Evolutionary conservation across 2,113 vertebrate species (phyloP), one percentile per base, ranked within the genome.

Genomic region (Elanoides forficatus): DNA sequence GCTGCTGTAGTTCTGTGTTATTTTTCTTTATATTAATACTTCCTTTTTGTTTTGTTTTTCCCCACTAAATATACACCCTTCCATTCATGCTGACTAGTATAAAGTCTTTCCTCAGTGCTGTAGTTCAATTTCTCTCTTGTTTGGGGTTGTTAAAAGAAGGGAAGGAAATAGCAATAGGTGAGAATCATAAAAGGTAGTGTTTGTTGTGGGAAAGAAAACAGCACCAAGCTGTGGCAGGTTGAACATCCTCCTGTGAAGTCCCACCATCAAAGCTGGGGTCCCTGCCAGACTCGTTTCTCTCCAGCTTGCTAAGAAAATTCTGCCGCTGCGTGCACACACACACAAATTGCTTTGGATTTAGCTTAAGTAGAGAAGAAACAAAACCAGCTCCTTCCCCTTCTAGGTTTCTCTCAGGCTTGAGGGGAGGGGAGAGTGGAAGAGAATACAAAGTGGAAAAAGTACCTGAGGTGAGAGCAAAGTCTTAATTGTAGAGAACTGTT

Each of bases 101-200:
- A 40, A 84, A 79, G 74, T 72, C 34, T 83, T 87, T 79, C 38
- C 43, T 82, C 21, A 25, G 65, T 78, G 59, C 59, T 87, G 40
- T 50, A 83, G 86, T 73, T 94, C 72, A 86, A 53, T 55, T 90
- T 74, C 14, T 86, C 32, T 90, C 48, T 93, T 73, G 20, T 96
- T 43, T 82, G 56, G 62, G 32, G 27, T 27, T 70, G 50, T 89
- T 96, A 85, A 92, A 78, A 87, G 75, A 79, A 81, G 19, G 21
- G 80, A 84, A 94, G 76, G 56, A 81, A 93, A 96, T 86, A 95
- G 66, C 94, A 73, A 80, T 47, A 88, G 92, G 59, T 93, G 71
- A 80, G 71, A 88, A 80, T 96, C 70, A 93, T 95, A 94, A 96
- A 95, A 96, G 76, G 30, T 88, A 17, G 23, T 78, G 36, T 92